A percentile compares a stretch with the other conserved stretches of the same genome.
Conservation (phyloP, 2,888 invertebrate species). For the Eubasilissa splendida region DNA sequence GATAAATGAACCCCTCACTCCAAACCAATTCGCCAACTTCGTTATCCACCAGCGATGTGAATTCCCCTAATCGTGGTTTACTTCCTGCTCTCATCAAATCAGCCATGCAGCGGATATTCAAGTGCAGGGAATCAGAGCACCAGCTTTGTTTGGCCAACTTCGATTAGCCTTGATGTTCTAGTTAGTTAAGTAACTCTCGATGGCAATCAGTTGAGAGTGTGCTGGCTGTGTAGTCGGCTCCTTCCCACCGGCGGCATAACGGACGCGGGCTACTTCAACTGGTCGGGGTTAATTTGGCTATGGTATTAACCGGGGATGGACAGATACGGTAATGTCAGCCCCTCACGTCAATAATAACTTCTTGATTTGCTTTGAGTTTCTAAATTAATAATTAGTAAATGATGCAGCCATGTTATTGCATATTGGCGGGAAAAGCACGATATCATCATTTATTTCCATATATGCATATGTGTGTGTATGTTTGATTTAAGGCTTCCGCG, state of each 20-base stretch:
- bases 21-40: too few species aligned
- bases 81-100: background rate
- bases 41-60: background rate
- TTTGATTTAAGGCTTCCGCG: too few species aligned
- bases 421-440: too few species aligned
- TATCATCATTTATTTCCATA: too few species aligned
- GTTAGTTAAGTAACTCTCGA: conserved; percentile 15
- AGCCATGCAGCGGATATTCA: conserved; percentile 13
- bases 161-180: conserved; percentile 24
- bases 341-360: too few species aligned
- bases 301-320: background rate
- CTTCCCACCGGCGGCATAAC: conserved; percentile 12
- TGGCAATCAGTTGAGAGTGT: conserved; percentile 19
- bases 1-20: background rate
- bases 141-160: conserved; percentile 18
- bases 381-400: too few species aligned
- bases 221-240: background rate
- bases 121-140: conserved; percentile 22
- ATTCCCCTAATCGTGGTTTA: background rate
- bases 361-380: too few species aligned
- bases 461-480: too few species aligned
- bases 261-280: conserved; percentile 27
- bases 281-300: conserved; percentile 27
- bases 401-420: too few species aligned
- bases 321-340: too few species aligned